These are phyloP conservation scores for Urosaurus nigricauda DNA, from an alignment of 2,797 vertebrate genomes.

Conservation along the genomic window DNA sequence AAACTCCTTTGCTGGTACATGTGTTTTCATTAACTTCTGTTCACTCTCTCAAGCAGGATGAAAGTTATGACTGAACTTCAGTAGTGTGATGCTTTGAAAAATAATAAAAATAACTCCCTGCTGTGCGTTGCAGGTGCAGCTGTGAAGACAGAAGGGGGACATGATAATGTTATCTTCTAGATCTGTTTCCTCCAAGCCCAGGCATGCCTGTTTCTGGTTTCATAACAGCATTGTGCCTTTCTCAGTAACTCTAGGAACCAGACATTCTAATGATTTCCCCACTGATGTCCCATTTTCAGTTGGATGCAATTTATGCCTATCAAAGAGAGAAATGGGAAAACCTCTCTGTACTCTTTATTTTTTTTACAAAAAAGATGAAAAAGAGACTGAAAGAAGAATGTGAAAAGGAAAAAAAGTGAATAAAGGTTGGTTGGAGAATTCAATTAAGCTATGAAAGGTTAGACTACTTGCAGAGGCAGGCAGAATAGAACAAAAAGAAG, in stretches of 20 bases:
- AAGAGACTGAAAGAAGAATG: slow-evolving; percentile 13
- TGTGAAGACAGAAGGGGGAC: slow-evolving; percentile 2
- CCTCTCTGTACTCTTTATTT: slow-evolving; percentile 27
- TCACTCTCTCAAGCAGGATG: background rate
- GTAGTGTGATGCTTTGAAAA: background rate
- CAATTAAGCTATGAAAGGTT: slow-evolving; percentile 41
- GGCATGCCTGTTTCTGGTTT: background rate
- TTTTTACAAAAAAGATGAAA: background rate
- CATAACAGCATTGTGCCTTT: background rate
- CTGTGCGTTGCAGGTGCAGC: background rate
- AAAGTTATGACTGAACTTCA: slow-evolving; percentile 17
- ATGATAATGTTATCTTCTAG: slow-evolving; percentile 7
- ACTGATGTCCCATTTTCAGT: background rate
- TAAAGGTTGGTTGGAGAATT: slow-evolving; percentile 21
- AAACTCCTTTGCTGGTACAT: background rate
- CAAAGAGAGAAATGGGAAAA: slow-evolving; percentile 30
- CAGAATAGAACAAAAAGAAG: slow-evolving; percentile 17
- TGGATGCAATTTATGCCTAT: slow-evolving; percentile 38
- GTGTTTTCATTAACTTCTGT: background rate
- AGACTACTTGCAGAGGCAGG: slow-evolving; percentile 36
- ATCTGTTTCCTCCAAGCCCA: background rate
- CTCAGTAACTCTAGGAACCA: background rate
- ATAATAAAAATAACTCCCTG: background rate
- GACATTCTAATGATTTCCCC: slow-evolving; percentile 10
- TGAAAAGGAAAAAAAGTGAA: background rate